Percentiles rank a stretch among this genome's conserved stretches.
Evolutionary conservation across 2,797 vertebrate species (phyloP).

Genomic region (Lepidocolaptes lacrymiger): DNA sequence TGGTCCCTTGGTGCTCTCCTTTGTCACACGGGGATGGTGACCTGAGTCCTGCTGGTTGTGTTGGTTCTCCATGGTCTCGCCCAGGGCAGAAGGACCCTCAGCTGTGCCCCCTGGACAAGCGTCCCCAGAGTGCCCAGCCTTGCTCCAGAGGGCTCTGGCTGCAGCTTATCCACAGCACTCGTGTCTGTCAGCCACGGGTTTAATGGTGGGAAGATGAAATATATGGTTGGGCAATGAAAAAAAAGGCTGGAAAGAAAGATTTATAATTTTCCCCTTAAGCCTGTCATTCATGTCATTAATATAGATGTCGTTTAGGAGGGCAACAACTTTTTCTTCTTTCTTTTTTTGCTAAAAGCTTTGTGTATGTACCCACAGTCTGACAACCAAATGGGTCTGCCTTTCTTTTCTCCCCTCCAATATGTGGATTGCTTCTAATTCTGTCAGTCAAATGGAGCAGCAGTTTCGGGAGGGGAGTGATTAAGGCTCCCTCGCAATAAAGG

Average conservation of each 20-base stretch:
- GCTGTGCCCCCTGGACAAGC: rapidly evolving
- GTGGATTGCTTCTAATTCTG: conserved; percentile 54
- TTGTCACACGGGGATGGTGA: rapidly evolving
- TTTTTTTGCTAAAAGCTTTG: conserved; percentile 40
- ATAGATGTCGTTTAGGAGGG: conserved; percentile 46
- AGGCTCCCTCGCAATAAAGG: conserved; percentile 25
- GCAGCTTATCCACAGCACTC: background rate
- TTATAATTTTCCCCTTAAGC: conserved; percentile 49
- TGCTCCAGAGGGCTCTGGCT: background rate
- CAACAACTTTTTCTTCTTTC: conserved; percentile 54
- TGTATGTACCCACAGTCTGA: conserved; percentile 42
- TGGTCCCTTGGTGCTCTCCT: background rate
- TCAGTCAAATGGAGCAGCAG: conserved; percentile 33
- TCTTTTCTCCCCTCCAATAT: conserved; percentile 33
- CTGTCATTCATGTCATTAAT: conserved; percentile 64
- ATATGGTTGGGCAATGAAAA: conserved; percentile 11
- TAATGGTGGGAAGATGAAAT: conserved; percentile 12
- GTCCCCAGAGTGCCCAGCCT: background rate
- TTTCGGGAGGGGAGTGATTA: conserved; percentile 47
- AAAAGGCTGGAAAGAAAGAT: conserved; percentile 55
- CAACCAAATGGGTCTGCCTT: conserved; percentile 57
- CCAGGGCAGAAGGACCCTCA: rapidly evolving
- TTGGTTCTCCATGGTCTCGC: rapidly evolving
- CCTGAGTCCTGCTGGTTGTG: rapidly evolving
- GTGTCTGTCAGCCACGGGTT: background rate